phyloP scores from a whole-genome alignment of 1,140 invertebrate genomes.

The Aphelinus certus region DNA sequence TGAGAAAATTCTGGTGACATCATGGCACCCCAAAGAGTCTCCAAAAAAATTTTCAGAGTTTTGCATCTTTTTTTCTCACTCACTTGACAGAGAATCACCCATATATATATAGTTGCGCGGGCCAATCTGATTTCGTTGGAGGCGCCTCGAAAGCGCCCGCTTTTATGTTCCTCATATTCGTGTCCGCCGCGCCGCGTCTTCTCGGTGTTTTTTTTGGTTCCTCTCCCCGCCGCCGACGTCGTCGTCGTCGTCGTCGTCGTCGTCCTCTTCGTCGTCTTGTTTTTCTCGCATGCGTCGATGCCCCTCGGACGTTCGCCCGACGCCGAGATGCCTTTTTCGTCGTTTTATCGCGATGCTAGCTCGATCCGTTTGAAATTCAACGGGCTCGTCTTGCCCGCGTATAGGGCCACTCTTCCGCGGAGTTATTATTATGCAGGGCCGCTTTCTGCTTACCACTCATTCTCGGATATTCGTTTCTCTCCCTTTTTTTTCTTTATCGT shows the following conservation, averaged over 20 bases:
- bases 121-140: conserved; percentile 19
- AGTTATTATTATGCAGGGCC: too few relatives aligned
- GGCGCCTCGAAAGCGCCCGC: conserved; percentile 29
- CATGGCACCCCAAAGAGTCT: too few relatives aligned
- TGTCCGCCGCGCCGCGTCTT: background rate
- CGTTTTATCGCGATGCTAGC: background rate
- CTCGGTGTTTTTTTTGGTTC: background rate
- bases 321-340: conserved; percentile 13
- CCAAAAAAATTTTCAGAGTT: too few relatives aligned
- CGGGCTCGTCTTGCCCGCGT: too few relatives aligned
- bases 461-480: too few relatives aligned
- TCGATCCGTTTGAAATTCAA: too few relatives aligned
- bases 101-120: background rate
- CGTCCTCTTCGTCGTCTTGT: conserved; percentile 16
- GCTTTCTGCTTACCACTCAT: too few relatives aligned
- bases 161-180: conserved; percentile 25
- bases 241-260: conserved; percentile 34
- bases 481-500: too few relatives aligned
- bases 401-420: too few relatives aligned
- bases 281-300: conserved; percentile 34
- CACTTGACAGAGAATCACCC: too few relatives aligned
- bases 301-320: conserved; percentile 16
- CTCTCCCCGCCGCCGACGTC: conserved; percentile 42
- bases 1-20: too few relatives aligned
- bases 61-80: too few relatives aligned